Evolutionary conservation across 2,797 vertebrate genomes (phyloP).

Genomic region (Pterois miles): DNA sequence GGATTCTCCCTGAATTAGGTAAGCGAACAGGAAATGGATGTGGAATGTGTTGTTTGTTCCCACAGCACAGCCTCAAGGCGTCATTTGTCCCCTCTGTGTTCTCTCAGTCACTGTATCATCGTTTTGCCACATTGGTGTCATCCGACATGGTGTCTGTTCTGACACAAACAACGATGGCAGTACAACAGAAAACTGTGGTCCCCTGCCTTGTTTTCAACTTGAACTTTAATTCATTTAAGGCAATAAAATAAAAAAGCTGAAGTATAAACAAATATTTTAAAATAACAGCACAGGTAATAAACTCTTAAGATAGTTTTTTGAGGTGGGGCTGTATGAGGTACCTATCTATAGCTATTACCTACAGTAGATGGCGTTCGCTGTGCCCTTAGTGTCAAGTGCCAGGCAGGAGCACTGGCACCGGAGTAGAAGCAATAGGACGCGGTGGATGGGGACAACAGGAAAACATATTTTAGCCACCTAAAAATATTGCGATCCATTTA

Average conservation of each 20-base stretch:
- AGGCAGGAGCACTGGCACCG: too few species aligned
- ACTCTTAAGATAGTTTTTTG: not conserved
- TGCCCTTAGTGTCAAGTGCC: too few species aligned
- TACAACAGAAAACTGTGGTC: not conserved
- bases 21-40: conserved; percentile 13
- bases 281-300: not conserved
- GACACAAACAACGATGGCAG: conserved; percentile 20
- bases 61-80: conserved; percentile 22
- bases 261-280: not conserved
- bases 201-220: not conserved
- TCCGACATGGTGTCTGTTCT: not conserved
- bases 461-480: too few species aligned
- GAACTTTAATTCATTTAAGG: not conserved
- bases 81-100: conserved; percentile 40
- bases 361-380: too few species aligned
- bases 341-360: too few species aligned
- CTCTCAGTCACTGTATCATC: conserved; percentile 30
- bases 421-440: too few species aligned
- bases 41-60: conserved; percentile 39
- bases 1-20: conserved; percentile 31
- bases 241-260: not conserved
- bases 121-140: conserved; percentile 24
- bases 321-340: too few species aligned
- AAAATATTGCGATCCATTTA: too few species aligned
- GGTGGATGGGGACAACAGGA: too few species aligned